Conservation (phyloP, 1,140 invertebrate species). For the Pissodes strobi region DNA sequence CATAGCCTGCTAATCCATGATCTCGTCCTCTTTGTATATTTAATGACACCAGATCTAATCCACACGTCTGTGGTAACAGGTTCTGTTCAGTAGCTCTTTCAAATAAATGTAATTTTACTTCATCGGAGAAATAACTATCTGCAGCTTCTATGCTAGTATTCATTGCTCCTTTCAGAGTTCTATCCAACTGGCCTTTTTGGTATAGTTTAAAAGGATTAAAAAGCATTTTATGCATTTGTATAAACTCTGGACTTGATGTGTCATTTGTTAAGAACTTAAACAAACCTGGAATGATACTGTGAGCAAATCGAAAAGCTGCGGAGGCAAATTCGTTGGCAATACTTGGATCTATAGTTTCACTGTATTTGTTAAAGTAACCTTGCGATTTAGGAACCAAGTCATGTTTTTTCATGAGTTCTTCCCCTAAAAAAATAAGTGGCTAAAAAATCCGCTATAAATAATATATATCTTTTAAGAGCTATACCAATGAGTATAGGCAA, state of each 20-base stretch:
- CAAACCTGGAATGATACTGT: constrained; percentile 77
- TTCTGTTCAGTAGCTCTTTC: constrained; percentile 56
- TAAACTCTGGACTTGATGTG: constrained; percentile 65
- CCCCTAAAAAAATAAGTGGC: constrained; percentile 59
- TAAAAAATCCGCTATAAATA: too few relatives aligned
- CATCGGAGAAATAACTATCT: constrained; percentile 69
- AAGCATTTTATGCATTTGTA: constrained; percentile 77
- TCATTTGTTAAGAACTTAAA: constrained; percentile 68
- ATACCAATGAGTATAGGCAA: constrained; percentile 77
- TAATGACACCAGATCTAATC: constrained; percentile 81
- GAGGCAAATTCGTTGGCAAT: constrained; percentile 91
- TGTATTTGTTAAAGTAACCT: constrained; percentile 71
- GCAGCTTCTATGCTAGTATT: constrained; percentile 69
- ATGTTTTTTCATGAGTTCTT: constrained; percentile 60
- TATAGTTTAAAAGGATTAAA: constrained; percentile 85
- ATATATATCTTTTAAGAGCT: too few relatives aligned
- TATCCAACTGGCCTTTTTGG: constrained; percentile 62
- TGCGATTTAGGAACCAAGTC: constrained; percentile 64
- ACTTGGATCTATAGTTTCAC: constrained; percentile 73
- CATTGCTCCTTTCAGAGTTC: constrained; percentile 65
- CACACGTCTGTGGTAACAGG: constrained; percentile 58
- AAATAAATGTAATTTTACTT: constrained; percentile 78
- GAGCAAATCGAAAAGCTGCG: constrained; percentile 89
- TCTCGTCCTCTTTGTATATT: constrained; percentile 88
- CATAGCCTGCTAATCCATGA: constrained; percentile 84